Evolutionary conservation across 2,797 vertebrate genomes (phyloP).

Genomic region (Paratrypauchen microcephalus): DNA sequence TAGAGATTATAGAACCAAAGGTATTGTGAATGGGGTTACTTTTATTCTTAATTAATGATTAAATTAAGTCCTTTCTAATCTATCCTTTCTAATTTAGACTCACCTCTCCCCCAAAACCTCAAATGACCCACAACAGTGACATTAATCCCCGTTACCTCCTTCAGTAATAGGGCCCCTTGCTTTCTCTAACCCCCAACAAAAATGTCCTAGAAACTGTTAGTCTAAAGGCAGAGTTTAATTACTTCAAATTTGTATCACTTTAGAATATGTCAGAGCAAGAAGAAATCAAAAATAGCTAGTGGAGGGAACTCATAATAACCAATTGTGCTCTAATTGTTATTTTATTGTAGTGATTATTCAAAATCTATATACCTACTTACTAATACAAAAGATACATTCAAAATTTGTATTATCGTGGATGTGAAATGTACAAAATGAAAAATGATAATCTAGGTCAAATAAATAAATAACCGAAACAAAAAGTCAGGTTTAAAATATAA

Average conservation of each 20-base stretch:
- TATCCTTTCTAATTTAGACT: background rate
- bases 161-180: background rate
- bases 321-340: too few relatives aligned
- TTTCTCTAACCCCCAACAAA: slow-evolving; percentile 1
- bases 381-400: too few relatives aligned
- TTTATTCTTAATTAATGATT: slow-evolving; percentile 23
- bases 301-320: too few relatives aligned
- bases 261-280: too few relatives aligned
- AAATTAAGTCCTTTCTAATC: slow-evolving; percentile 15
- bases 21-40: background rate
- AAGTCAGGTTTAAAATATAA: too few relatives aligned
- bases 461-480: too few relatives aligned
- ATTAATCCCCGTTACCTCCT: slow-evolving; percentile 41
- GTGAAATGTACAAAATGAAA: too few relatives aligned
- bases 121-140: slow-evolving; percentile 52
- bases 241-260: background rate
- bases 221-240: background rate
- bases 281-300: too few relatives aligned
- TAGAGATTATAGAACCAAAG: background rate
- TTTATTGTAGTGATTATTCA: too few relatives aligned
- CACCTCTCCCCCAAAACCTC: slow-evolving; percentile 32
- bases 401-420: too few relatives aligned
- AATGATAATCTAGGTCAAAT: too few relatives aligned
- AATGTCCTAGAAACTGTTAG: background rate
- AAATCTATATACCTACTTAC: too few relatives aligned